Evolutionary conservation across 2,797 vertebrate species (phyloP), one percentile per base, ranked within the genome.

Genomic region (Melanotaenia maccullochi): DNA sequence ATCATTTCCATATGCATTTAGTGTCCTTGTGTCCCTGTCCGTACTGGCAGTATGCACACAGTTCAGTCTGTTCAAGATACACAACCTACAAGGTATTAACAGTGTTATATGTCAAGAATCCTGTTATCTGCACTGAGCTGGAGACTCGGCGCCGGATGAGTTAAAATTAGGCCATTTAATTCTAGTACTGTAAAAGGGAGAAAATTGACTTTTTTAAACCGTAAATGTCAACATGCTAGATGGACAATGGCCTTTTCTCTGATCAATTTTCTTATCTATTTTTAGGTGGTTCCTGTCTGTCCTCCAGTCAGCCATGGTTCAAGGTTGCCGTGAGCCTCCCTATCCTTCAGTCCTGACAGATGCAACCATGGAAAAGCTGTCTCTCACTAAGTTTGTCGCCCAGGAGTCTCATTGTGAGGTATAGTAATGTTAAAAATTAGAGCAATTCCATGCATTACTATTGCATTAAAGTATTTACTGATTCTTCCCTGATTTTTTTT

Each of bases 341-440:
- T 99, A 97, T 80, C 98, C 98, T 47, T 95, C 96, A 25, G 73
- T 99, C 70, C 95, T 99, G 76, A 99, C 96, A 0, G 98, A 99
- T 0, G 98, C 98, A 86, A 99, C 98, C 54, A 99, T 99, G 98
- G 97, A 99, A 92, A 99, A 95, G 86, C 94, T 99, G 78, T 95
- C 98, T 0, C 95, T 99, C 16, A 97, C 94, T 5, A 99, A 99
- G 78, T 99, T 99, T 24, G 95, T 99, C 78, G 96, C 97, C 2
- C 97, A 97, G 85, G 98, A 99, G 82, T 96, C 96, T 25, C 95
- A 95, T 36, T 96, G 95, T 16, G 97, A 99, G 96, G 98, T 98
- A 88, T 52, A 71, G 13, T 56, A 8, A 20, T 28, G 9, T 13
- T 55, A 8, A 30, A 54, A 16, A 9, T 3, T n/a, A 49, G 20